These are phyloP conservation scores for Atethmia centrago DNA, from an alignment of 2,888 invertebrate genomes.

Conservation along the genomic window DNA sequence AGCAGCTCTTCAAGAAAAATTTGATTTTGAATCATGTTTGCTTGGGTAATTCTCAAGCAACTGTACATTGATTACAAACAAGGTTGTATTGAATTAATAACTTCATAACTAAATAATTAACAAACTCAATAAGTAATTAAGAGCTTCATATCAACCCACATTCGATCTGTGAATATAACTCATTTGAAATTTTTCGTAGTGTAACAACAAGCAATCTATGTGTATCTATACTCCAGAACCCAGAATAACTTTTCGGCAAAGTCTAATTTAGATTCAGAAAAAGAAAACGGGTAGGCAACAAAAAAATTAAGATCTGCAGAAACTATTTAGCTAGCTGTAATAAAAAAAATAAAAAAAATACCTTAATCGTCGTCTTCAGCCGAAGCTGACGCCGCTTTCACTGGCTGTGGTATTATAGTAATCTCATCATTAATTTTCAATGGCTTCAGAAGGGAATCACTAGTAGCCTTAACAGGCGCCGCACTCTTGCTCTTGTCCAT, in stretches of 20 bases:
- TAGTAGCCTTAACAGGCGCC: conserved; percentile 71
- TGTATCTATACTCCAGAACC: neutral
- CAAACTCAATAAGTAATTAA: neutral
- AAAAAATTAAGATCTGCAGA: neutral
- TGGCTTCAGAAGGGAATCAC: conserved; percentile 91
- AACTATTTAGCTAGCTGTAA: neutral
- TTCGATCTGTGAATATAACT: conserved; percentile 2
- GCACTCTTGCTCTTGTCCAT: conserved; percentile 82
- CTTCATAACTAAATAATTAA: neutral
- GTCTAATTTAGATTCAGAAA: neutral
- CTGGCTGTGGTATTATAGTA: conserved; percentile 96
- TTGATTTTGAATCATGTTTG: neutral
- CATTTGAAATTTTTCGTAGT: neutral
- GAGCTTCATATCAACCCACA: neutral
- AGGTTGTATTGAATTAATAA: neutral
- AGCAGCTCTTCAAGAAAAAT: neutral
- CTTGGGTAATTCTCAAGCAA: neutral
- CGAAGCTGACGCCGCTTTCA: conserved; percentile 75
- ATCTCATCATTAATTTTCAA: conserved; percentile 97
- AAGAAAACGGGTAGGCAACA: neutral
- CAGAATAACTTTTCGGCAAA: neutral
- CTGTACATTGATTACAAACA: neutral
- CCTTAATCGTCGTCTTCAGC: conserved; percentile 79
- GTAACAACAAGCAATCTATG: neutral
- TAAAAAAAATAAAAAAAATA: conserved; percentile 43